Evolutionary conservation across 2,797 vertebrate species (phyloP).

Genomic region (Caiman crocodilus): DNA sequence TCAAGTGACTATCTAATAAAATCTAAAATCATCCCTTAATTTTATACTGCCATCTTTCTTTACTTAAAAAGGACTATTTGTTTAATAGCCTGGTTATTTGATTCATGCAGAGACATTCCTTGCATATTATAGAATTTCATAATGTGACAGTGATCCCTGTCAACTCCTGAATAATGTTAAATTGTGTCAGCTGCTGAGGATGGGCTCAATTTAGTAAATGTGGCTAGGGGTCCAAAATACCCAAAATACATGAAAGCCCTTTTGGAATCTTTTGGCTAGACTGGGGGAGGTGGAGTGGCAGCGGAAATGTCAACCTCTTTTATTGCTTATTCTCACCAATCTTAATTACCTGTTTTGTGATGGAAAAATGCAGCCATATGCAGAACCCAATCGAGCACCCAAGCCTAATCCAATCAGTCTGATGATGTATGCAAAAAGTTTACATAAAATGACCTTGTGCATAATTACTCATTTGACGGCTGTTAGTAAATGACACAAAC

Average conservation of each 20-base stretch:
- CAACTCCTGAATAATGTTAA: not conserved
- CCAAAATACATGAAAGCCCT: not conserved
- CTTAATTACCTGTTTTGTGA: conserved; percentile 57
- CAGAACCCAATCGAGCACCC: conserved; percentile 38
- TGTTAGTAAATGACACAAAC: conserved; percentile 67
- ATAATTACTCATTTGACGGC: conserved; percentile 65
- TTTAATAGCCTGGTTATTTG: conserved; percentile 17
- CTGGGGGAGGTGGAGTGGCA: not conserved
- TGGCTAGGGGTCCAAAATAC: not conserved
- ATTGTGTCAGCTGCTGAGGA: conserved; percentile 34
- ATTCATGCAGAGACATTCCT: conserved; percentile 62
- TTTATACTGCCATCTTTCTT: conserved; percentile 25
- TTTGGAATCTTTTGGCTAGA: not conserved
- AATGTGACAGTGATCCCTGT: conserved; percentile 1
- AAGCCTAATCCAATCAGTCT: conserved; percentile 54
- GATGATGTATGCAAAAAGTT: conserved; percentile 54
- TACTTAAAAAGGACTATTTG: not conserved
- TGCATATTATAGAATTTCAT: conserved; percentile 36
- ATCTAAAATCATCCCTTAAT: not conserved
- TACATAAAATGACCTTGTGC: conserved; percentile 69
- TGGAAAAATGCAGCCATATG: conserved; percentile 22
- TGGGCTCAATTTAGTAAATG: not conserved
- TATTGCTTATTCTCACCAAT: conserved; percentile 42
- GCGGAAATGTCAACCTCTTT: conserved; percentile 54
- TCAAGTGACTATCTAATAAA: conserved; percentile 41